These are phyloP conservation scores for Leucosticte australis DNA, from an alignment of 2,113 vertebrate species.

Conservation along the genomic window DNA sequence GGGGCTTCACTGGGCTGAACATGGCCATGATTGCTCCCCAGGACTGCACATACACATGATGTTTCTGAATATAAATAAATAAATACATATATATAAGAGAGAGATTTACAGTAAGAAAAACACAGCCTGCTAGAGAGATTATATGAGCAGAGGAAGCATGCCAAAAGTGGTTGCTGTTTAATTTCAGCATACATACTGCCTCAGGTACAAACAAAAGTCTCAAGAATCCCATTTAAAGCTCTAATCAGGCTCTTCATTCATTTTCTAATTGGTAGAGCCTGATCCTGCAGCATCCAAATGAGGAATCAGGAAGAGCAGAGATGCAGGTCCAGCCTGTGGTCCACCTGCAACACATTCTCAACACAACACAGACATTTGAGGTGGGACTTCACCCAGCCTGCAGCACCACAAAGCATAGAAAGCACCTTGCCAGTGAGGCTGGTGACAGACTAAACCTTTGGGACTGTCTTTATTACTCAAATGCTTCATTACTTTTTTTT, in stretches of 20 bases:
- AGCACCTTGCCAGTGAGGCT: neutral
- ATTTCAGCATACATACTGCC: conserved; percentile 50
- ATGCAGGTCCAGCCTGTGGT: neutral
- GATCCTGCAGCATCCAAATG: neutral
- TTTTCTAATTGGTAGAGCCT: conserved; percentile 39
- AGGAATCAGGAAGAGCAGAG: neutral
- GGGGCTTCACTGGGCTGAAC: neutral
- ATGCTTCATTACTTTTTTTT: rapidly evolving
- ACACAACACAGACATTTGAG: neutral
- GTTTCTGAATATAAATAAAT: neutral
- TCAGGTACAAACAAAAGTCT: conserved; percentile 63
- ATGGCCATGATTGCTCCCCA: neutral
- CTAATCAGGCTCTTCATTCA: conserved; percentile 43
- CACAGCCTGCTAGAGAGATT: conserved; percentile 24
- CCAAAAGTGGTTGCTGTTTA: conserved; percentile 52
- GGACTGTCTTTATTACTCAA: neutral
- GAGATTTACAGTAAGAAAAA: conserved; percentile 10
- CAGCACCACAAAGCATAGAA: neutral
- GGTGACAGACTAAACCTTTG: neutral
- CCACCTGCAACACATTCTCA: neutral
- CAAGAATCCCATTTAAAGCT: conserved; percentile 56
- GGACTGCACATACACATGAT: neutral
- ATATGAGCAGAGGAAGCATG: conserved; percentile 26
- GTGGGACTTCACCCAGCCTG: neutral
- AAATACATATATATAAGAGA: neutral